Evolutionary conservation across 2,113 vertebrate species (phyloP).

Genomic region (Alexandromys fortis): DNA sequence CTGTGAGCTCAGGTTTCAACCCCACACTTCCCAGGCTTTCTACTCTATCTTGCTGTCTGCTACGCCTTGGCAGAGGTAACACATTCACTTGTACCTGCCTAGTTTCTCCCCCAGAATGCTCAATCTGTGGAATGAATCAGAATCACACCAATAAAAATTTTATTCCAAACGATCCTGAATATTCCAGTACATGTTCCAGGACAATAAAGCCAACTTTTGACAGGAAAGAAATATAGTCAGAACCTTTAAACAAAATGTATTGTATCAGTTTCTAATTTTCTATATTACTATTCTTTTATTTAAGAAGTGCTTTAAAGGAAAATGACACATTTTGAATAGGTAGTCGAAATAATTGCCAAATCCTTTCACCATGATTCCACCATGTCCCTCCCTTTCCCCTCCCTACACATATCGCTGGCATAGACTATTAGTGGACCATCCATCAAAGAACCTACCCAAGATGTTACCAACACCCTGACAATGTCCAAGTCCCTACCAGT

Average conservation of each 20-base stretch:
- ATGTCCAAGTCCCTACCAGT: neutral
- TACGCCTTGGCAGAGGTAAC: neutral
- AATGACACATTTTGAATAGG: neutral
- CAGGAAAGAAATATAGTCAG: conserved; percentile 11
- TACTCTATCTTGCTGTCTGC: neutral
- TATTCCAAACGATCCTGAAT: conserved; percentile 51
- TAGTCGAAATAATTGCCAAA: conserved; percentile 6
- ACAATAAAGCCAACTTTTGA: conserved; percentile 33
- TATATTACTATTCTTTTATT: neutral
- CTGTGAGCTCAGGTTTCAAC: neutral
- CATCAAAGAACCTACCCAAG: neutral
- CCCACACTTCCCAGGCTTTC: neutral
- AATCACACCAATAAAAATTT: conserved; percentile 32
- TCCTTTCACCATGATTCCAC: neutral
- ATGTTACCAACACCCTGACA: neutral
- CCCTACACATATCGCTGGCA: neutral
- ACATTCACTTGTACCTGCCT: neutral
- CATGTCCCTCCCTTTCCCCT: neutral
- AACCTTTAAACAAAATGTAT: conserved; percentile 21
- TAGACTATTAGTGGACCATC: neutral
- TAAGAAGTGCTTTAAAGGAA: neutral
- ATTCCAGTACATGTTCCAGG: conserved; percentile 22
- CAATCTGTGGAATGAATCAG: conserved; percentile 51
- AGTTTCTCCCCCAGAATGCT: neutral
- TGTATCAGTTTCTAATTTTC: neutral